phyloP scores from a whole-genome alignment of 2,113 vertebrate genomes.

The Sebastes schlegelii region DNA sequence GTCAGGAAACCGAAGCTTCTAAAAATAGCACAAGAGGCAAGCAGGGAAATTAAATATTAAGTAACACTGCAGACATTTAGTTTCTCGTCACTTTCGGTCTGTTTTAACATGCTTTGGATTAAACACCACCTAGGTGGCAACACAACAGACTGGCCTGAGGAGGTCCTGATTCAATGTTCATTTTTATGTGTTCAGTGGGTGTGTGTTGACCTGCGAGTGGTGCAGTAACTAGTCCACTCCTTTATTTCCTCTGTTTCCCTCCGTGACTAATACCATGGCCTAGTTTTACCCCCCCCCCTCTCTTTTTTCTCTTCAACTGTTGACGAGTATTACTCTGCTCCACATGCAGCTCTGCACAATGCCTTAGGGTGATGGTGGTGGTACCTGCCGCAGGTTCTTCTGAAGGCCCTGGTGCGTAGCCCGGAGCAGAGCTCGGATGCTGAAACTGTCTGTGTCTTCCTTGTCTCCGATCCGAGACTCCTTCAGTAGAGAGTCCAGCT shows the following conservation, averaged over 20 bases:
- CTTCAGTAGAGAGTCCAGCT: conserved; percentile 94
- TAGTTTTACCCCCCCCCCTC: conserved; percentile 43
- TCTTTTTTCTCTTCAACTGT: conserved; percentile 18
- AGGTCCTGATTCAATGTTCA: not conserved
- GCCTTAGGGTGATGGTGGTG: not conserved
- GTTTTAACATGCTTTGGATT: conserved; percentile 40
- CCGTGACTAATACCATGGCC: conserved; percentile 62
- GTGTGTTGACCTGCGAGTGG: conserved; percentile 35
- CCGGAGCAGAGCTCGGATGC: conserved; percentile 91
- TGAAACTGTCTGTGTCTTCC: conserved; percentile 96
- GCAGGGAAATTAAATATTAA: conserved; percentile 79
- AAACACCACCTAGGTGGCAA: conserved; percentile 23
- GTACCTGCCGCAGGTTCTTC: conserved; percentile 93
- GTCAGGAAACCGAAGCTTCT: conserved; percentile 62
- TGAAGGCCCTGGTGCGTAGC: conserved; percentile 94
- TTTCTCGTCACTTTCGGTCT: conserved; percentile 51
- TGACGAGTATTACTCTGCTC: conserved; percentile 3
- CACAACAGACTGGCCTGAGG: not conserved
- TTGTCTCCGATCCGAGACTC: conserved; percentile 96
- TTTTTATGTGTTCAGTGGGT: conserved; percentile 19
- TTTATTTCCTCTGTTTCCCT: conserved; percentile 35
- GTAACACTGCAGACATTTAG: conserved; percentile 69
- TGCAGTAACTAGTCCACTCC: conserved; percentile 24
- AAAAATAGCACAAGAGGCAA: conserved; percentile 72
- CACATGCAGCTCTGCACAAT: not conserved